These are phyloP conservation scores for Dinothrombium tinctorium DNA, from an alignment of 1,140 invertebrate genomes.

Conservation along the genomic window DNA sequence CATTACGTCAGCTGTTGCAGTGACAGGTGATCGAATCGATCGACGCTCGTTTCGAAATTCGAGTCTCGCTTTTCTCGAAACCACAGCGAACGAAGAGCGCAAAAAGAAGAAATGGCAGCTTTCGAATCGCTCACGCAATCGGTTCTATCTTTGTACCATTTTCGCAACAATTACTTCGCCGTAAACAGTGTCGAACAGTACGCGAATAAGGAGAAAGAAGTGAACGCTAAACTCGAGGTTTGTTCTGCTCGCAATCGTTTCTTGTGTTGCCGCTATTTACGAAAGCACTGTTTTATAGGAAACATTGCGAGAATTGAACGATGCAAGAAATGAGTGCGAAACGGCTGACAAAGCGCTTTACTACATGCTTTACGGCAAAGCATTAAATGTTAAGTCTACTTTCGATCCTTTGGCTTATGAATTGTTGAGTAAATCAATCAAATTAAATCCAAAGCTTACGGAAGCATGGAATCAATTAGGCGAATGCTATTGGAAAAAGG, in stretches of 20 bases:
- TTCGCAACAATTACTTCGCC: not conserved
- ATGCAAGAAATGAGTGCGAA: not conserved
- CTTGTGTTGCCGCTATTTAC: not conserved
- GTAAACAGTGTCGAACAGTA: not conserved
- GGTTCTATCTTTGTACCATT: not conserved
- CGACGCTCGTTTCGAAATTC: too few relatives aligned
- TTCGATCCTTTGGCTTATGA: slow-evolving; percentile 43
- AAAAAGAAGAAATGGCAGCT: slow-evolving; percentile 2
- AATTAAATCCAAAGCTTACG: slow-evolving; percentile 50
- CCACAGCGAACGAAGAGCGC: too few relatives aligned
- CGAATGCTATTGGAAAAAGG: slow-evolving; percentile 68
- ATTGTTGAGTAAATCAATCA: slow-evolving; percentile 51
- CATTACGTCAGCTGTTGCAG: too few relatives aligned
- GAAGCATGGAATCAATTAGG: slow-evolving; percentile 74
- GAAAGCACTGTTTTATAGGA: not conserved
- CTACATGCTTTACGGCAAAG: slow-evolving; percentile 29
- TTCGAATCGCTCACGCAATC: not conserved
- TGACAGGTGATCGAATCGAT: too few relatives aligned
- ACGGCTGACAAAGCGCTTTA: not conserved
- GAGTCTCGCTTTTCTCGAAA: too few relatives aligned
- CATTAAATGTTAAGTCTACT: slow-evolving; percentile 42
- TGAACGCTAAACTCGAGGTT: not conserved
- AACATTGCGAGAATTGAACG: not conserved
- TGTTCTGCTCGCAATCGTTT: not conserved
- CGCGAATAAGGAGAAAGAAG: not conserved